A percentile compares a stretch with the other conserved stretches of the same genome.
phyloP scores from a whole-genome alignment of 2,888 invertebrate species.

The Agrilus cyanescens region DNA sequence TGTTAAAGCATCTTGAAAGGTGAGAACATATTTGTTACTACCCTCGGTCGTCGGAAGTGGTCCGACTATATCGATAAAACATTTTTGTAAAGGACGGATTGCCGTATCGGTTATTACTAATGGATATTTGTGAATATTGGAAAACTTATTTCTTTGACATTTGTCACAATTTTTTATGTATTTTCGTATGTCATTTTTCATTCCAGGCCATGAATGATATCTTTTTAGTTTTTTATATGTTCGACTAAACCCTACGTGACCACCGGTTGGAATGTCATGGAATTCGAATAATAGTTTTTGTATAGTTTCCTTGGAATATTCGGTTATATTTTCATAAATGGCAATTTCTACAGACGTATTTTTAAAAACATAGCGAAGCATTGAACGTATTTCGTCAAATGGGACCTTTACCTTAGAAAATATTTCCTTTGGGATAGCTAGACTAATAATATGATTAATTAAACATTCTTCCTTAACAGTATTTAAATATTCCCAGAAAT shows the following conservation, averaged over 20 bases:
- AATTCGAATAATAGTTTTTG: not conserved
- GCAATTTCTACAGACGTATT: constrained; percentile 4
- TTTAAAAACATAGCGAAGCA: constrained; percentile 6
- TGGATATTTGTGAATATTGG: constrained; percentile 17
- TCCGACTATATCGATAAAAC: not conserved
- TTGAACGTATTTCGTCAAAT: constrained; percentile 2
- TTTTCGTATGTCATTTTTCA: constrained; percentile 11
- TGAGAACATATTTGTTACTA: constrained; percentile 20
- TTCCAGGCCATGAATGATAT: constrained; percentile 9
- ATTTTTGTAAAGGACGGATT: too few relatives aligned
- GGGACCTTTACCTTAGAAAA: constrained; percentile 1
- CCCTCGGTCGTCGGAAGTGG: constrained; percentile 9
- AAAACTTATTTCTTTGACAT: constrained; percentile 21
- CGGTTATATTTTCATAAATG: constrained; percentile 3
- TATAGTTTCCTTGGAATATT: too few relatives aligned
- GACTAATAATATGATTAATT: constrained; percentile 1
- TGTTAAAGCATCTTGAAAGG: constrained; percentile 21
- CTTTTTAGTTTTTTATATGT: constrained; percentile 10
- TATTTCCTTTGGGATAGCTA: not conserved
- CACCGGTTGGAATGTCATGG: too few relatives aligned
- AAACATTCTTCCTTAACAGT: constrained; percentile 2
- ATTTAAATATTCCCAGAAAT: constrained; percentile 1
- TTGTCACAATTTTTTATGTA: constrained; percentile 12
- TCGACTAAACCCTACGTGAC: constrained; percentile 9
- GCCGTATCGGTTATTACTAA: constrained; percentile 25